Percentiles rank a stretch among this genome's conserved stretches.
Evolutionary conservation across 2,888 invertebrate species (phyloP).

Genomic region (Kryphioiulus occultus): DNA sequence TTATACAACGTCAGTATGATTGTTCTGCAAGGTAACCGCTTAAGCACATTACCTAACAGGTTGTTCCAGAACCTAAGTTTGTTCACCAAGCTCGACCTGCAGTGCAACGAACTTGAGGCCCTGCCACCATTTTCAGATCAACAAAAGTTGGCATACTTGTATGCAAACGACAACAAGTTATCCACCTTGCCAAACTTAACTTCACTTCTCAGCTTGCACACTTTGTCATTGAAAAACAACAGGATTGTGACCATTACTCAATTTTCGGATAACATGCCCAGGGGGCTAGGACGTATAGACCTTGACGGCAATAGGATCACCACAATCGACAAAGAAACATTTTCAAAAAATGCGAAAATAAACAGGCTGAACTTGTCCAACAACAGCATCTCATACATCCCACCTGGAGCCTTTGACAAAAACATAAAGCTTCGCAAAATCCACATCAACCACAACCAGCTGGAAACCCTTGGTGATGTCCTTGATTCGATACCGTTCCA

Average conservation of each 20-base stretch:
- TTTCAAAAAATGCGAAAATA: not conserved
- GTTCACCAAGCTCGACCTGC: not conserved
- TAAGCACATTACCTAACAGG: not conserved
- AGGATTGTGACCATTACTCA: not conserved
- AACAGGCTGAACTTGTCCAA: not conserved
- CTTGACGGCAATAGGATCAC: not conserved
- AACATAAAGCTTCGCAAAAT: not conserved
- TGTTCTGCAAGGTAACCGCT: not conserved
- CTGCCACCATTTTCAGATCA: not conserved
- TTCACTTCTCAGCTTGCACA: not conserved
- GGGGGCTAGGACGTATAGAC: not conserved
- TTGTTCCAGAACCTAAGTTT: not conserved
- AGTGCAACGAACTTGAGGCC: not conserved
- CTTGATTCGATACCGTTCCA: not conserved
- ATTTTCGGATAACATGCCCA: not conserved
- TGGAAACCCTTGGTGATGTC: not conserved
- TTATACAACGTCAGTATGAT: not conserved
- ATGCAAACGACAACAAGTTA: not conserved
- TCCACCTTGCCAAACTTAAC: not conserved
- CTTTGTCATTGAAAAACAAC: not conserved
- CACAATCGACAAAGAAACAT: not conserved
- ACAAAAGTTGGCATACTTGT: not conserved
- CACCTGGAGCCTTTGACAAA: not conserved
- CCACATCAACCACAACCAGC: not conserved
- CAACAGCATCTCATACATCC: not conserved